These are phyloP conservation scores for Nomia melanderi DNA, from an alignment of 1,140 invertebrate genomes.

Conservation along the genomic window DNA sequence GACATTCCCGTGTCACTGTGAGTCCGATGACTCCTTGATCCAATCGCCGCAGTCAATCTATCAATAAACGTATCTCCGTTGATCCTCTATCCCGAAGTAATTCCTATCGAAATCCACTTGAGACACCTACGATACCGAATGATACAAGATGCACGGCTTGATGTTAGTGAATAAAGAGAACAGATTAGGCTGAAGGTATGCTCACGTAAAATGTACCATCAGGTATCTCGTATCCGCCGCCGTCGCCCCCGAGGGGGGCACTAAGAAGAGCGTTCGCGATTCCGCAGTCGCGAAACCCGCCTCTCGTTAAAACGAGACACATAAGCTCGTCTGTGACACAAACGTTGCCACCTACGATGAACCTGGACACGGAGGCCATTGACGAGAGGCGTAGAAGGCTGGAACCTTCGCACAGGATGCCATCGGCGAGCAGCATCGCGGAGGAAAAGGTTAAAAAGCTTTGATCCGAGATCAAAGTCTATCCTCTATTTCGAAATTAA, in stretches of 20 bases:
- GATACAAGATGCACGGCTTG: constrained; percentile 6
- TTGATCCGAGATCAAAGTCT: background rate
- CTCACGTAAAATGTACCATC: constrained; percentile 20
- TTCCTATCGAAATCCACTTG: background rate
- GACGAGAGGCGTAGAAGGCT: constrained; percentile 76
- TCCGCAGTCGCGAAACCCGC: constrained; percentile 87
- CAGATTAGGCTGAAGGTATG: background rate
- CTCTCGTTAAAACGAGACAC: constrained; percentile 86
- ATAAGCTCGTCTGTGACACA: constrained; percentile 74
- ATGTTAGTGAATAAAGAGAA: background rate
- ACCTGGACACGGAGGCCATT: constrained; percentile 74
- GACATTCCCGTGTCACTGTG: no score
- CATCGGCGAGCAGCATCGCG: constrained; percentile 74
- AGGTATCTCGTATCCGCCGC: constrained; percentile 89
- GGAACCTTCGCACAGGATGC: constrained; percentile 75
- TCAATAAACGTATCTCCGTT: background rate
- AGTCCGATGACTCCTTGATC: no score
- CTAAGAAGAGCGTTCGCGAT: constrained; percentile 86
- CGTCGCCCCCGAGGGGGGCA: constrained; percentile 87
- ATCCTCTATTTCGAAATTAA: background rate
- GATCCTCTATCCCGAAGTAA: background rate
- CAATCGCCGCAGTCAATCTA: constrained; percentile 2
- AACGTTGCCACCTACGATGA: constrained; percentile 72
- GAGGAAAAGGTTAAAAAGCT: constrained; percentile 72
- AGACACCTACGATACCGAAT: background rate